Evolutionary conservation across 1,140 invertebrate species (phyloP).

Genomic region (Calliphora vicina): DNA sequence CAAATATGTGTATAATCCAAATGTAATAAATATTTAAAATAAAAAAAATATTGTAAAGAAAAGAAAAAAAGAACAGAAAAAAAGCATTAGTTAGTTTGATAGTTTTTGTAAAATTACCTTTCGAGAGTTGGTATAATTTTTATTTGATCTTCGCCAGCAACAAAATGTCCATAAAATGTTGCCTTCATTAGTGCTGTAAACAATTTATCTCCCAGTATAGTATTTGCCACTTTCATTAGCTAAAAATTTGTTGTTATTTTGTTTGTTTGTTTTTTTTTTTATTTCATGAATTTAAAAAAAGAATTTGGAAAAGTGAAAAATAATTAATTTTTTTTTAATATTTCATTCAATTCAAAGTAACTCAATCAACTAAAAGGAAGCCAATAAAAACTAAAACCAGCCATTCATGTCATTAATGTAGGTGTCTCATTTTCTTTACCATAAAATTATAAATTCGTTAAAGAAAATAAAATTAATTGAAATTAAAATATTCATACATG

Average conservation of each 20-base stretch:
- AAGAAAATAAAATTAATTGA: neutral
- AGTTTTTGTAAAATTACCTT: conserved; percentile 55
- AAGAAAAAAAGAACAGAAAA: conserved; percentile 61
- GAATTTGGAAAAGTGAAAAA: conserved; percentile 14
- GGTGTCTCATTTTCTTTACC: neutral
- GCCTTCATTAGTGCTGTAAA: conserved; percentile 83
- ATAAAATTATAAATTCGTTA: neutral
- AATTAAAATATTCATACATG: neutral
- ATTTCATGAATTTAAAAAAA: neutral
- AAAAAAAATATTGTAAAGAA: conserved; percentile 41
- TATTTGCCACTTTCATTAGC: conserved; percentile 83
- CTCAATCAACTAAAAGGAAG: conserved; percentile 2
- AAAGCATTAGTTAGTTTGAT: conserved; percentile 48
- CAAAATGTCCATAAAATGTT: conserved; percentile 97
- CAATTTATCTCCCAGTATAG: conserved; percentile 78
- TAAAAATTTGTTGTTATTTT: conserved; percentile 63
- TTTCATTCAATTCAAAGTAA: neutral
- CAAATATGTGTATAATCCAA: conserved; percentile 32
- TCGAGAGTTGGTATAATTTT: conserved; percentile 61
- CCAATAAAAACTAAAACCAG: neutral
- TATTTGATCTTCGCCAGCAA: conserved; percentile 77
- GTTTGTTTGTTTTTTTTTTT: neutral
- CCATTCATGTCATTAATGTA: neutral
- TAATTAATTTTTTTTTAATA: neutral
- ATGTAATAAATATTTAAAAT: conserved; percentile 30